A percentile compares a stretch with the other conserved stretches of the same genome.
These are phyloP conservation scores for Cryptus viduatorius DNA, from an alignment of 2,888 invertebrate species.

Conservation along the genomic window DNA sequence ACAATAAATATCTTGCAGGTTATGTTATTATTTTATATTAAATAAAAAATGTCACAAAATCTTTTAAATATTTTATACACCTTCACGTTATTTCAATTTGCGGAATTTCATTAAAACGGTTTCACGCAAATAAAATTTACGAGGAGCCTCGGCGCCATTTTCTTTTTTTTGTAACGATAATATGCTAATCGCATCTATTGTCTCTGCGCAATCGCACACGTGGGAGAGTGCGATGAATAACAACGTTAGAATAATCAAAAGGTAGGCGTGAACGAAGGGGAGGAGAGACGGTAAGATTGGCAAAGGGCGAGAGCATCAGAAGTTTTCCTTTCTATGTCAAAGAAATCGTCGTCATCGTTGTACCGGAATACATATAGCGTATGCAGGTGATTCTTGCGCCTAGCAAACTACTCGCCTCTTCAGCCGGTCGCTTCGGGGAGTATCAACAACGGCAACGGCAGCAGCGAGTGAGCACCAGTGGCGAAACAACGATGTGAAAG, in stretches of 20 bases:
- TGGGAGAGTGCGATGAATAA: slow-evolving; percentile 54
- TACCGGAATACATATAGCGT: not conserved
- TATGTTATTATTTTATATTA: too few species aligned
- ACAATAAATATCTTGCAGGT: too few species aligned
- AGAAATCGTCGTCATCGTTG: slow-evolving; percentile 77
- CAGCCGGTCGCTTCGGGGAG: slow-evolving; percentile 3
- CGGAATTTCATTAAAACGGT: not conserved
- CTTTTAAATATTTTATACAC: too few species aligned
- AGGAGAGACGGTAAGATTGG: slow-evolving; percentile 3
- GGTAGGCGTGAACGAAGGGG: slow-evolving; percentile 18
- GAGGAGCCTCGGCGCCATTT: slow-evolving; percentile 38
- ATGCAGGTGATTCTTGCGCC: not conserved
- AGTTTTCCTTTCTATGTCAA: slow-evolving; percentile 82
- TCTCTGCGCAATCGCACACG: slow-evolving; percentile 47
- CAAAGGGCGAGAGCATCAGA: slow-evolving; percentile 34
- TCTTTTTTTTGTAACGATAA: slow-evolving; percentile 38
- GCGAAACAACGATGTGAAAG: slow-evolving; percentile 83
- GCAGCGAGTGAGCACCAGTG: slow-evolving; percentile 64
- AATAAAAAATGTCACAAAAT: too few species aligned
- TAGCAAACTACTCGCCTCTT: slow-evolving; percentile 12
- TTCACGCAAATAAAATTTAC: slow-evolving; percentile 17
- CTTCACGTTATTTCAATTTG: too few species aligned
- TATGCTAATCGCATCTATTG: slow-evolving; percentile 63
- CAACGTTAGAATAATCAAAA: slow-evolving; percentile 42
- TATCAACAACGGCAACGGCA: not conserved